Evolutionary conservation across 2,113 vertebrate genomes (phyloP), one percentile per base, ranked within the genome.

Genomic region (Nothocercus nigrocapillus): DNA sequence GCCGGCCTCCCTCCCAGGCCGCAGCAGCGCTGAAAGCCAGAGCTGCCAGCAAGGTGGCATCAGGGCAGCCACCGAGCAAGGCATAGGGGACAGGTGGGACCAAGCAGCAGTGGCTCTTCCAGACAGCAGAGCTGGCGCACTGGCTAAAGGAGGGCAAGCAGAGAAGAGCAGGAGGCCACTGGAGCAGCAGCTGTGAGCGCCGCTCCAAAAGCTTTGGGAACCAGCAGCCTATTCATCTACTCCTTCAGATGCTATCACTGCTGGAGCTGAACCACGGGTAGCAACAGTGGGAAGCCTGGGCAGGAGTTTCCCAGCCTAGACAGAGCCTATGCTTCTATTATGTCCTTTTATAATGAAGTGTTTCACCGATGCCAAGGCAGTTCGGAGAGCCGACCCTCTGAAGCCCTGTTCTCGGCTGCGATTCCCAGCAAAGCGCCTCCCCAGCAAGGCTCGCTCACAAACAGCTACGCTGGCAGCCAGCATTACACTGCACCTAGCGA

Each of bases 391-490:
- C 91, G 44, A 58, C 40, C 73, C 58, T 64, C 80, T 79, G 80
- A 76, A 95, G 59, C 2, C 2, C 67, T 61, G 42, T 59, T 93
- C 77, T 83, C 70, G 82, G 77, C 77, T 63, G 73, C 0, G 0
- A 78, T 96, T 93, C 86, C 76, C 83, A 94, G 74, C 88, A 89
- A 75, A 61, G 64, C 36, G 88, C 70, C 83, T 95, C 83, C 54
- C 0, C 2, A 89, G 77, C 62, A 78, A 79, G 83, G 15, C 83
- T 92, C 47, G 4, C 66, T 96, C 80, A 77, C 88, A 62, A 88
- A 93, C 81, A 95, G 74, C 85, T 90, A 38, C 16, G 86, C 66
- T 93, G 95, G 90, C 95, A 96, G 94, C 47, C 88, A 88, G 67
- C 74, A 22, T 3, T 70, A 34, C 90, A 74, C 15, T 51, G 92